Percentiles rank a stretch among this genome's conserved stretches.
Conservation (phyloP, 2,888 invertebrate genomes). For the Venustoraphidia nigricollis region DNA sequence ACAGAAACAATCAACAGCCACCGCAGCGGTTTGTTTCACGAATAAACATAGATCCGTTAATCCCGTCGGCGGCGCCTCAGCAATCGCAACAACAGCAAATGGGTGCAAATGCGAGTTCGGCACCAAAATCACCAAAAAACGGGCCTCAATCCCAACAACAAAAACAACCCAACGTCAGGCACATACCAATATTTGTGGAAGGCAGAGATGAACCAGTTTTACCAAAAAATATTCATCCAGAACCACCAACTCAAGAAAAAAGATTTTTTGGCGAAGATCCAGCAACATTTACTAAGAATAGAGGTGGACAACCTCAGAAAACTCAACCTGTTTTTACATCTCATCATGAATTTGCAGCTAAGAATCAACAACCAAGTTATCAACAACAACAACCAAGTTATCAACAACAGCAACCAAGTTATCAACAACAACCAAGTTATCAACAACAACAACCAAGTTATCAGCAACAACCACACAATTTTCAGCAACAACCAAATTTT, state of each 20-base stretch:
- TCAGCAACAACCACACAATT: constrained; percentile 15
- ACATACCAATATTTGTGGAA: constrained; percentile 80
- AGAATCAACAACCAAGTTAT: constrained; percentile 13
- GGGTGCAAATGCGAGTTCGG: constrained; percentile 4
- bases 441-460: constrained; percentile 18
- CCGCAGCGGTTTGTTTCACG: constrained; percentile 20
- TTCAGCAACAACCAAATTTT: constrained; percentile 8
- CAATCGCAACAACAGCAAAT: constrained; percentile 10
- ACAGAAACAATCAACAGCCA: constrained; percentile 17
- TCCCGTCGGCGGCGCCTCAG: constrained; percentile 8
- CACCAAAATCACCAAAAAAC: constrained; percentile 8
- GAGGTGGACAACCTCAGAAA: constrained; percentile 8
- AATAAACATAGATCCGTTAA: constrained; percentile 22
- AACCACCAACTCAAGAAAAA: constrained; percentile 10
- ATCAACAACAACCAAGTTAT: constrained; percentile 20
- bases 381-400: constrained; percentile 12
- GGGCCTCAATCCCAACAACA: constrained; percentile 16
- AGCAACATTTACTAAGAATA: not conserved
- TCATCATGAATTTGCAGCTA: constrained; percentile 8
- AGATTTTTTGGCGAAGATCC: constrained; percentile 9
- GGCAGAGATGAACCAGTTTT: constrained; percentile 67
- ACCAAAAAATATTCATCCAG: constrained; percentile 32
- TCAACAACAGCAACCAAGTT: constrained; percentile 25
- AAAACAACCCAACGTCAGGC: constrained; percentile 45
- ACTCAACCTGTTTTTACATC: constrained; percentile 10